Percentiles rank a stretch among this genome's conserved stretches.
Evolutionary conservation across 1,140 invertebrate species (phyloP).

Genomic region (Cryptotermes secundus): DNA sequence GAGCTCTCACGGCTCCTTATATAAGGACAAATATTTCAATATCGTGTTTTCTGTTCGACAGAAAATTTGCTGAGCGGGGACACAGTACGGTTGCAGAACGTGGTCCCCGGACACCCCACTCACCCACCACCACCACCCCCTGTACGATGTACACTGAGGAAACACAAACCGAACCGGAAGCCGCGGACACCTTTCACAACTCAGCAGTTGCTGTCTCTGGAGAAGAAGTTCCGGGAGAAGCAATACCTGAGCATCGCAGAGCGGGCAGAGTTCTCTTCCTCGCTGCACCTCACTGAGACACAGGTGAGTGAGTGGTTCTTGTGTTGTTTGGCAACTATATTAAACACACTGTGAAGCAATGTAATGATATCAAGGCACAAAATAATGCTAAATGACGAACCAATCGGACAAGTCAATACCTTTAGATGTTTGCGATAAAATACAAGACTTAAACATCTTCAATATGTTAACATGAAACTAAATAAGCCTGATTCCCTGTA

Average conservation of each 20-base stretch:
- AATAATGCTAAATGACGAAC: no score
- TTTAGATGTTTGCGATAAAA: no score
- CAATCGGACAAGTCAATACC: no score
- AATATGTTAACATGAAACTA: no score
- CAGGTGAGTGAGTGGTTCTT: constrained; percentile 58
- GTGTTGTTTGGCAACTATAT: no score
- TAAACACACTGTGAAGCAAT: no score
- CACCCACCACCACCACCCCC: constrained; percentile 29
- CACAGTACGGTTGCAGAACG: background rate
- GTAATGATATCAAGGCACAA: no score
- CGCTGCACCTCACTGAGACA: constrained; percentile 91
- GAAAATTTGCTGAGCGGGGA: background rate
- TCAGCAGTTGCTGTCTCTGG: constrained; percentile 88
- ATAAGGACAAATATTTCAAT: no score
- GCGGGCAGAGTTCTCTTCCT: constrained; percentile 92
- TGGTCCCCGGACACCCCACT: constrained; percentile 27
- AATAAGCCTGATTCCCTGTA: no score
- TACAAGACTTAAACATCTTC: no score
- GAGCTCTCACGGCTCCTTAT: no score
- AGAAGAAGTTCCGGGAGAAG: constrained; percentile 95
- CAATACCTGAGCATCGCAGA: constrained; percentile 97
- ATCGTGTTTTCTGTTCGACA: background rate
- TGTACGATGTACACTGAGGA: constrained; percentile 84
- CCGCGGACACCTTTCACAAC: constrained; percentile 97
- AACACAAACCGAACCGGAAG: constrained; percentile 96